These are phyloP conservation scores for Rana temporaria DNA, from an alignment of 2,113 vertebrate species.

Conservation along the genomic window DNA sequence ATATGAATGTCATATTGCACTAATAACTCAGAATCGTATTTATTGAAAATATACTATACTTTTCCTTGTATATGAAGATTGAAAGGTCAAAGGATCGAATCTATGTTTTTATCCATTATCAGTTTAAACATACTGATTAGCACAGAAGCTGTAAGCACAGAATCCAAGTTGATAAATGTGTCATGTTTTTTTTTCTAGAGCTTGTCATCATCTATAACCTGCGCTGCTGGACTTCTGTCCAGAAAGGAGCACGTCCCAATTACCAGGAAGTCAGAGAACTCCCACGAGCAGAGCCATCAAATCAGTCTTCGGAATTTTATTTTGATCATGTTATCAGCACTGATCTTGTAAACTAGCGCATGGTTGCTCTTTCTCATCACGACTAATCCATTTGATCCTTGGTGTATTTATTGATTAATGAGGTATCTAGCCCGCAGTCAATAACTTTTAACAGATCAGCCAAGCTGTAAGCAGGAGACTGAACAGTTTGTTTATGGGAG, in stretches of 20 bases:
- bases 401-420: slow-evolving; percentile 70
- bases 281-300: slow-evolving; percentile 53
- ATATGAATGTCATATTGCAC: no score
- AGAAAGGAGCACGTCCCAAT: slow-evolving; percentile 19
- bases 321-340: slow-evolving; percentile 62
- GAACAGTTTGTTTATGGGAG: slow-evolving; percentile 84
- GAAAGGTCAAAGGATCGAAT: no score
- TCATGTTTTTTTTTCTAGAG: neutral
- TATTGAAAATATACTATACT: no score
- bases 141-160: neutral
- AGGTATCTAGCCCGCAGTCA: slow-evolving; percentile 67
- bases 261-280: slow-evolving; percentile 35
- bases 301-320: slow-evolving; percentile 57
- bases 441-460: slow-evolving; percentile 75
- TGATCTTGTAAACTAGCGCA: slow-evolving; percentile 69
- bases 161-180: neutral
- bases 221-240: neutral
- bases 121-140: no score
- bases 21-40: no score
- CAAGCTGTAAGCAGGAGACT: slow-evolving; percentile 63
- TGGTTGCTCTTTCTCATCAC: slow-evolving; percentile 66
- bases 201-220: neutral
- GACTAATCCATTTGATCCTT: slow-evolving; percentile 70
- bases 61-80: no score
- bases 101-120: no score